Evolutionary conservation across 1,140 invertebrate species (phyloP).

Genomic region (Leguminivora glycinivorella): DNA sequence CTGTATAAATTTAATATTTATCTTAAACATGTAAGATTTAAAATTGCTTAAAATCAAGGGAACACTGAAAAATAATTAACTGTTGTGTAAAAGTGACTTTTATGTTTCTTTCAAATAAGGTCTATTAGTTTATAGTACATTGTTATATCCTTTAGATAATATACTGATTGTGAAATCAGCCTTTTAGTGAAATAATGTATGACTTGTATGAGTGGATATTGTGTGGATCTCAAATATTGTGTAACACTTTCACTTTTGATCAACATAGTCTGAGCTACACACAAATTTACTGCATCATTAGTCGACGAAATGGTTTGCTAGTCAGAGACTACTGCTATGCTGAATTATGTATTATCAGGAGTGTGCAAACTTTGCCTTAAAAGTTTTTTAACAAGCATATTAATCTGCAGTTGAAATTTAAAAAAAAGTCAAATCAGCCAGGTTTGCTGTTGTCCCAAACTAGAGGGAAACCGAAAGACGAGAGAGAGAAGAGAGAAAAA

Average conservation of each 20-base stretch:
- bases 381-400: no score
- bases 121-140: no score
- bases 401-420: no score
- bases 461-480: no score
- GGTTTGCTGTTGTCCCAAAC: no score
- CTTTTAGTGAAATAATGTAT: background rate
- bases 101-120: background rate
- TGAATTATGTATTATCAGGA: no score
- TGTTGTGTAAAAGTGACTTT: background rate
- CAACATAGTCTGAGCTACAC: background rate
- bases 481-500: no score
- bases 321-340: no score
- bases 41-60: background rate
- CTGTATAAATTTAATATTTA: background rate
- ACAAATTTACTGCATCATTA: background rate
- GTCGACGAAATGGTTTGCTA: no score
- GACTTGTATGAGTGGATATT: background rate
- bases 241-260: constrained; percentile 13
- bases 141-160: no score
- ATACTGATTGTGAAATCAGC: background rate
- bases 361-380: no score
- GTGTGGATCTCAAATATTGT: constrained; percentile 4
- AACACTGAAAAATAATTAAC: background rate
- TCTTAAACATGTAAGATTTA: background rate
- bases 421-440: no score